Conservation (phyloP, 2,888 invertebrate genomes). For the Caenorhabditis sp. region DNA sequence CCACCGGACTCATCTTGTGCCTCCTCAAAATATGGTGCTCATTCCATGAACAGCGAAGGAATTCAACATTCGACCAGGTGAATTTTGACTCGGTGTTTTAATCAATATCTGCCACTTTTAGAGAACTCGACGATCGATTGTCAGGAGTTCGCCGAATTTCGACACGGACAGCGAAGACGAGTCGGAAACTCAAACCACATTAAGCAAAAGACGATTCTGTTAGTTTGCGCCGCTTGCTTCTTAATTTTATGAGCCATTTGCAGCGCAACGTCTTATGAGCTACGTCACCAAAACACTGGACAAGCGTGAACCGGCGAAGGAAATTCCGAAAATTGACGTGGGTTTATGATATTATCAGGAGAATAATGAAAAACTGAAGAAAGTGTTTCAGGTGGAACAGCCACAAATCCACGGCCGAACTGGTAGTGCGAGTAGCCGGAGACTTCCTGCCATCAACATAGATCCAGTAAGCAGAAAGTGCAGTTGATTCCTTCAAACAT, state of each 20-base stretch:
- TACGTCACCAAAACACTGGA: slow-evolving; percentile 62
- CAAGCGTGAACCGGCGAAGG: slow-evolving; percentile 43
- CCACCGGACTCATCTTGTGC: slow-evolving; percentile 69
- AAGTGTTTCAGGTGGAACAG: slow-evolving; percentile 42
- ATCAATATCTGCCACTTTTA: not conserved
- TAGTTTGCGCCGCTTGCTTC: slow-evolving; percentile 27
- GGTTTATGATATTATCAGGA: not conserved
- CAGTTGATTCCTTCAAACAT: not conserved
- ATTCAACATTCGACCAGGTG: slow-evolving; percentile 49
- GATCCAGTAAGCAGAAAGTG: slow-evolving; percentile 21
- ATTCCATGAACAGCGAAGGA: slow-evolving; percentile 57
- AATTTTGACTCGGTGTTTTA: not conserved
- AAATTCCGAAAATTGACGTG: slow-evolving; percentile 27
- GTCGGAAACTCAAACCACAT: slow-evolving; percentile 47
- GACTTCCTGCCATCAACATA: slow-evolving; percentile 54
- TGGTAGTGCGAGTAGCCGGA: slow-evolving; percentile 24
- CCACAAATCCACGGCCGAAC: slow-evolving; percentile 54
- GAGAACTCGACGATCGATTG: slow-evolving; percentile 50
- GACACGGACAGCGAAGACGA: slow-evolving; percentile 66
- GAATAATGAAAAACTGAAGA: not conserved
- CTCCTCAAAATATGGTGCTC: slow-evolving; percentile 71
- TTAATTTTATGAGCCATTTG: not conserved
- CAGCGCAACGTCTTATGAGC: slow-evolving; percentile 64
- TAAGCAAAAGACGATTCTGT: slow-evolving; percentile 61
- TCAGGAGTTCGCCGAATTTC: slow-evolving; percentile 48